phyloP scores from a whole-genome alignment of 2,797 vertebrate genomes.

The Peromyscus melanophrys region DNA sequence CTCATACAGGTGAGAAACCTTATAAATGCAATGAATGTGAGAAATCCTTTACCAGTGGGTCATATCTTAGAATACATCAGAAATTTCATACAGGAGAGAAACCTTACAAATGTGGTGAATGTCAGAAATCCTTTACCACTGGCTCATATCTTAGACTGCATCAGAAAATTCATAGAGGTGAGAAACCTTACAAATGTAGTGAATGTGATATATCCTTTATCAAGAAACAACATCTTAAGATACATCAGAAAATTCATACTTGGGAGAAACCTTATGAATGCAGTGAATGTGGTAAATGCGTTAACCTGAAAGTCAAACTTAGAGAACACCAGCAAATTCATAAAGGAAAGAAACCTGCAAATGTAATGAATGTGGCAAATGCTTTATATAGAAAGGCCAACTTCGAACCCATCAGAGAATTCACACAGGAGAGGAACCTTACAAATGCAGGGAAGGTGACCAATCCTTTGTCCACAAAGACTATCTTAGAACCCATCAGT shows the following conservation, averaged over 20 bases:
- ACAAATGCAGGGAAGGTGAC: too few relatives aligned
- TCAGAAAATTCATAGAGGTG: not conserved
- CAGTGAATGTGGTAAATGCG: not conserved
- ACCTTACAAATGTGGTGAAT: conserved; percentile 73
- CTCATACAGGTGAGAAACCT: not conserved
- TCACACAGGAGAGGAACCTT: not conserved
- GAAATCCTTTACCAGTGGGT: not conserved
- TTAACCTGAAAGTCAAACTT: not conserved
- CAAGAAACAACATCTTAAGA: not conserved
- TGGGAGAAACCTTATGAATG: not conserved
- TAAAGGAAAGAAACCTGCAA: not conserved
- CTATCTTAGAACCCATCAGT: not conserved
- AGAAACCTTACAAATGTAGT: not conserved
- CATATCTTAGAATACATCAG: not conserved
- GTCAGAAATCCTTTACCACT: conserved; percentile 61
- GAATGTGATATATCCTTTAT: not conserved
- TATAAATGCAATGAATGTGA: not conserved
- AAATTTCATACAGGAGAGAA: conserved; percentile 84
- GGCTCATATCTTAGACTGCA: conserved; percentile 4
- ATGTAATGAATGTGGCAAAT: not conserved
- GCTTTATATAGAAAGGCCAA: not conserved
- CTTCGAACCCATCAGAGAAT: not conserved
- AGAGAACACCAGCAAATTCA: not conserved
- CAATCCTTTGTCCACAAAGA: too few relatives aligned
- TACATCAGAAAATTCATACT: not conserved